A percentile compares a stretch with the other conserved stretches of the same genome.
These are phyloP conservation scores for Indri indri DNA, from an alignment of 2,113 vertebrate genomes.

Conservation along the genomic window DNA sequence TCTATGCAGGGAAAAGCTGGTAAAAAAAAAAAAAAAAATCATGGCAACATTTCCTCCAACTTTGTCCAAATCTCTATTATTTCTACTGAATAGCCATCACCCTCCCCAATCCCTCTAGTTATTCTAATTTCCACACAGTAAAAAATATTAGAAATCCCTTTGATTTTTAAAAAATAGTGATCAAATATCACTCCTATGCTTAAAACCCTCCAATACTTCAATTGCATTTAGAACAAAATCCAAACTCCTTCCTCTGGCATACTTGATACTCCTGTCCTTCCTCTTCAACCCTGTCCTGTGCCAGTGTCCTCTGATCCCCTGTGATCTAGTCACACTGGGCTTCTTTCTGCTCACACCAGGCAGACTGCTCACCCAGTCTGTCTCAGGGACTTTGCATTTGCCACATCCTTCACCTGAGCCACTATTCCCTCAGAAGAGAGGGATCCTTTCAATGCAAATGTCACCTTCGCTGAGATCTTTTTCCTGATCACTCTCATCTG, in stretches of 20 bases:
- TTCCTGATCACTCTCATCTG: background rate
- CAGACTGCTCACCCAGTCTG: too few species aligned
- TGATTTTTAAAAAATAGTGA: background rate
- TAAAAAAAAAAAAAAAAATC: conserved; percentile 9
- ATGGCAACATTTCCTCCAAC: background rate
- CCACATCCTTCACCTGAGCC: background rate
- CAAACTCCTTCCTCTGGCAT: background rate
- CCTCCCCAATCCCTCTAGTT: background rate
- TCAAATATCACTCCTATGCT: background rate
- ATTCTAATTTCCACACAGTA: background rate
- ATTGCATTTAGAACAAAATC: background rate
- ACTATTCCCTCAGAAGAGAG: background rate
- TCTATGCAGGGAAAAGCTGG: background rate
- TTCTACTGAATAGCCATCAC: background rate
- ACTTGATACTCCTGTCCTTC: background rate
- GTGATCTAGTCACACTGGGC: background rate
- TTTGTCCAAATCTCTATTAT: conserved; percentile 32
- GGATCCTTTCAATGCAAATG: background rate
- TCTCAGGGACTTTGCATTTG: background rate
- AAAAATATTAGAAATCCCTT: background rate
- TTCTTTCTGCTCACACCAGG: background rate
- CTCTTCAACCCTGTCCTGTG: background rate
- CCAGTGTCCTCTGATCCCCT: background rate
- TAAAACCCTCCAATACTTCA: background rate
- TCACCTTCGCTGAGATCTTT: background rate